Conservation (phyloP, 2,797 vertebrate genomes). For the Manis javanica region DNA sequence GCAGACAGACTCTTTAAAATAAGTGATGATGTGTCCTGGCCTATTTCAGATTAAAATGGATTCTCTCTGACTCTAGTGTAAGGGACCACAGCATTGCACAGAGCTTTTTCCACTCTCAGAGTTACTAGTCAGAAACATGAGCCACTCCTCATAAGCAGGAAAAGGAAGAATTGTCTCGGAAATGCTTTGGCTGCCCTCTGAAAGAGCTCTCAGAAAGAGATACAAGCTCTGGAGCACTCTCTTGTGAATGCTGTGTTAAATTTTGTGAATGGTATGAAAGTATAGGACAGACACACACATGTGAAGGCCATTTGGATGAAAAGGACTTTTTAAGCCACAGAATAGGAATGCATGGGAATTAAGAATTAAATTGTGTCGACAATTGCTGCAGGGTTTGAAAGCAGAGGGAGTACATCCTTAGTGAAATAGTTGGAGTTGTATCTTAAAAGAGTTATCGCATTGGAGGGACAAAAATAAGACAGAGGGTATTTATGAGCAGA, state of each 20-base stretch:
- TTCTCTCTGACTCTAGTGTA: conserved; percentile 54
- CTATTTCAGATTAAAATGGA: conserved; percentile 69
- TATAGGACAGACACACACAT: neutral
- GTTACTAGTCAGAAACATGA: conserved; percentile 35
- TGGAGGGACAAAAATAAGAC: neutral
- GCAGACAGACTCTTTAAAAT: neutral
- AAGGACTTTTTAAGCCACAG: neutral
- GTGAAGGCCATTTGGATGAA: neutral
- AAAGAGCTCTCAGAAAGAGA: neutral
- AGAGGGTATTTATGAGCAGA: neutral
- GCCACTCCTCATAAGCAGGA: neutral
- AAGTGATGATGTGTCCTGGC: conserved; percentile 64
- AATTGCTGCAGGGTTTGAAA: neutral
- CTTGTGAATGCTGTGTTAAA: neutral
- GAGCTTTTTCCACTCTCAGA: conserved; percentile 48
- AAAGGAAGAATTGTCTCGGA: conserved; percentile 27
- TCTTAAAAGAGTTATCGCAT: neutral
- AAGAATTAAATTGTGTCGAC: neutral
- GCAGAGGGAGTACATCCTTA: neutral
- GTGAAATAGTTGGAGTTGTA: neutral
- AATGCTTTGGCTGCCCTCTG: conserved; percentile 56
- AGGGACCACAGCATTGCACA: conserved; percentile 39
- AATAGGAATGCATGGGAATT: neutral
- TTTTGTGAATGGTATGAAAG: neutral
- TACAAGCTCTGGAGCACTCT: conserved; percentile 34